phyloP scores from a whole-genome alignment of 2,113 vertebrate species.

The Ictalurus punctatus region DNA sequence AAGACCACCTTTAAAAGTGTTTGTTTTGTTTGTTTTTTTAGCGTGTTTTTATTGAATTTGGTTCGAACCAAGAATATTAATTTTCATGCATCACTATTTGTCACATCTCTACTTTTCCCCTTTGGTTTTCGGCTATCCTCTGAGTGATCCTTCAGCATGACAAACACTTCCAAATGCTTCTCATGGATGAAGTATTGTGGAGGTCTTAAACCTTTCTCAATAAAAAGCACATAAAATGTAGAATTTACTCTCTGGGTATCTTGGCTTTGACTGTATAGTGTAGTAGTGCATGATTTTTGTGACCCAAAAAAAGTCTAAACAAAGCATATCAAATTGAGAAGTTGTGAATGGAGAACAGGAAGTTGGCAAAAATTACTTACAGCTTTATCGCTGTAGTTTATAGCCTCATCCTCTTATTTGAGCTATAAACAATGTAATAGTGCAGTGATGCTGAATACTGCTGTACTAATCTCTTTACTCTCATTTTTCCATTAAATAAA shows the following conservation, averaged over 20 bases:
- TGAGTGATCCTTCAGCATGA: neutral
- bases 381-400: neutral
- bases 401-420: neutral
- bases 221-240: too few species aligned
- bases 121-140: neutral
- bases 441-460: neutral
- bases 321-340: neutral
- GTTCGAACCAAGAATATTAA: neutral
- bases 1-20: too few species aligned
- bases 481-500: neutral
- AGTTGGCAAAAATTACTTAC: neutral
- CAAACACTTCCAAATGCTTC: neutral
- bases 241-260: neutral
- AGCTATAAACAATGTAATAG: neutral
- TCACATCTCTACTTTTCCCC: neutral
- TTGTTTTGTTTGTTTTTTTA: too few species aligned
- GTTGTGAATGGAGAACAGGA: neutral
- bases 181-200: neutral
- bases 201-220: neutral
- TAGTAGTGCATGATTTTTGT: neutral
- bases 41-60: neutral
- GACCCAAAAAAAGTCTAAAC: neutral
- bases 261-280: neutral
- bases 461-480: neutral
- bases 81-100: neutral